Evolutionary conservation across 2,888 invertebrate genomes (phyloP).

Genomic region (Drosophila melanocephala): DNA sequence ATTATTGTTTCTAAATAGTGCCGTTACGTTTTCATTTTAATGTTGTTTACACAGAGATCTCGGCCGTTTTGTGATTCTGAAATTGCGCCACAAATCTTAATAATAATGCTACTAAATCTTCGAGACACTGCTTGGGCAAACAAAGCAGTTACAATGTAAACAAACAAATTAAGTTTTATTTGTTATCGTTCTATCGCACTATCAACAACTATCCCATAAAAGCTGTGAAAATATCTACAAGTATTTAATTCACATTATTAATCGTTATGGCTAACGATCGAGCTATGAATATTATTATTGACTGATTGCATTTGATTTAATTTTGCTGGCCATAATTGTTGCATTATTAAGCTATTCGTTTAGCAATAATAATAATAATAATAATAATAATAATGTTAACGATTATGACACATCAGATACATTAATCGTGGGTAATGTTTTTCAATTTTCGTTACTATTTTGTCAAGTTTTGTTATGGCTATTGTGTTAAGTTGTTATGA

Average conservation of each 20-base stretch:
- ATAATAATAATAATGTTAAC: slow-evolving; percentile 3
- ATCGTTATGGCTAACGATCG: background rate
- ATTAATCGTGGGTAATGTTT: slow-evolving; percentile 19
- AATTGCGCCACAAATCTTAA: slow-evolving; percentile 5
- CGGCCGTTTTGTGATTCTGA: background rate
- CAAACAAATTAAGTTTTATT: slow-evolving; percentile 2
- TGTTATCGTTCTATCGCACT: background rate
- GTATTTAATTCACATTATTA: background rate
- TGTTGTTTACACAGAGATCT: background rate
- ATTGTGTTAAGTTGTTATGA: slow-evolving; percentile 34
- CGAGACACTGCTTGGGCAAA: background rate
- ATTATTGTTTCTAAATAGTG: background rate
- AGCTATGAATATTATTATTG: background rate
- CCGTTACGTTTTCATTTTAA: background rate
- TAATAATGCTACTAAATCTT: background rate
- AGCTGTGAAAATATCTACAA: background rate
- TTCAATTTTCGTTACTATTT: slow-evolving; percentile 17
- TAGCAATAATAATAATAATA: slow-evolving; percentile 3
- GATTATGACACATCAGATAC: slow-evolving; percentile 13
- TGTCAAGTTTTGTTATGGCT: slow-evolving; percentile 22
- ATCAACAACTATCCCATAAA: background rate
- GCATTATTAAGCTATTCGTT: background rate
- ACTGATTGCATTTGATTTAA: slow-evolving; percentile 6
- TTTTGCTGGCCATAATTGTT: background rate
- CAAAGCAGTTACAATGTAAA: background rate